Percentiles rank a stretch among this genome's conserved stretches.
These are phyloP conservation scores for Nomada fucata DNA, from an alignment of 2,888 invertebrate species.

Conservation along the genomic window DNA sequence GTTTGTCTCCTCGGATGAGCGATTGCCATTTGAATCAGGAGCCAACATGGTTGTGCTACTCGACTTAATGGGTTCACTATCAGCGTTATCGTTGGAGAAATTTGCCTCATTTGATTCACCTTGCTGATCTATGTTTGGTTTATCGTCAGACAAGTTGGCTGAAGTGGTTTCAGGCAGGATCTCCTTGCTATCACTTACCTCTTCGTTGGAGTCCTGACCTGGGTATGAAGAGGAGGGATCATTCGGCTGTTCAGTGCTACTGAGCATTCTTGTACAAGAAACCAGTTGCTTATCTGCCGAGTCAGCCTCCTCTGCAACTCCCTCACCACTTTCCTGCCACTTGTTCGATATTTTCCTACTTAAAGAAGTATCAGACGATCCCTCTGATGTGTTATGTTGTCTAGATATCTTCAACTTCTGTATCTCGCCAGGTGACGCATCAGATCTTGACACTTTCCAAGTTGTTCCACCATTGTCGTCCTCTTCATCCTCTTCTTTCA, in stretches of 20 bases:
- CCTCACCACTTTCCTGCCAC: slow-evolving; percentile 80
- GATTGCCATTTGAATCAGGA: slow-evolving; percentile 65
- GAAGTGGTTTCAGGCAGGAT: slow-evolving; percentile 83
- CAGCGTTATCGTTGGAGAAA: slow-evolving; percentile 70
- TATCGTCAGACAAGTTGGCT: slow-evolving; percentile 84
- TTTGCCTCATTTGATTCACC: slow-evolving; percentile 74
- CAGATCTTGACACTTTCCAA: slow-evolving; percentile 85
- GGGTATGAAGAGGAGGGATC: slow-evolving; percentile 80
- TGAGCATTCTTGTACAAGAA: slow-evolving; percentile 73
- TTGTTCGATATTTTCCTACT: slow-evolving; percentile 81
- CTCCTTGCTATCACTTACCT: slow-evolving; percentile 84
- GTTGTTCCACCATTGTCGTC: slow-evolving; percentile 81
- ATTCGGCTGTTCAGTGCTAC: slow-evolving; percentile 73
- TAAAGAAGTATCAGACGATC: slow-evolving; percentile 78
- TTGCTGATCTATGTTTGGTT: slow-evolving; percentile 83
- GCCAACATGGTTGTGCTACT: slow-evolving; percentile 52
- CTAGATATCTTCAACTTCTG: slow-evolving; percentile 88
- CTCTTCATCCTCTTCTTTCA: slow-evolving; percentile 70
- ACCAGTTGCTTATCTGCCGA: slow-evolving; percentile 81
- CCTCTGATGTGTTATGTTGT: slow-evolving; percentile 84
- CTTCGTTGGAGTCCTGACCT: slow-evolving; percentile 82
- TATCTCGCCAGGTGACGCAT: slow-evolving; percentile 86
- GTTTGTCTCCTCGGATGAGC: slow-evolving; percentile 46
- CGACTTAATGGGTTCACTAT: slow-evolving; percentile 65
- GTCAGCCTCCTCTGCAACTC: slow-evolving; percentile 82